phyloP scores from a whole-genome alignment of 2,888 invertebrate genomes.

The Leptopilina syphax region DNA sequence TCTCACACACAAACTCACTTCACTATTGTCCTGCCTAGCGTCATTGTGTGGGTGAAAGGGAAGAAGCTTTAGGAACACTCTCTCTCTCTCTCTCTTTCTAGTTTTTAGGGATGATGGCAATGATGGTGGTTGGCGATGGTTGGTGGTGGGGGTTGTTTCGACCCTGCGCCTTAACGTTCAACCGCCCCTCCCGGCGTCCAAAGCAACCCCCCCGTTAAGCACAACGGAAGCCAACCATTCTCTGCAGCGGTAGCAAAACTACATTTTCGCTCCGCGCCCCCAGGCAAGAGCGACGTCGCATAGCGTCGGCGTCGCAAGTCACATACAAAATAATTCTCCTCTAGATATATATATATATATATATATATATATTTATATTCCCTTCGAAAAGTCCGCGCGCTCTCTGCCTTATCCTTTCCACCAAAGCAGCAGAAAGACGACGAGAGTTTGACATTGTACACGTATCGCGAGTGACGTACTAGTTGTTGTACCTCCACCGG shows the following conservation, averaged over 20 bases:
- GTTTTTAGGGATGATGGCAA: no score
- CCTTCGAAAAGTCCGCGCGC: slow-evolving; percentile 18
- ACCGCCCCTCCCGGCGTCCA: slow-evolving; percentile 66
- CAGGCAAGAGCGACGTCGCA: slow-evolving; percentile 78
- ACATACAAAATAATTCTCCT: slow-evolving; percentile 59
- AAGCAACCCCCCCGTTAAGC: slow-evolving; percentile 59
- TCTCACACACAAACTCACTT: slow-evolving; percentile 26
- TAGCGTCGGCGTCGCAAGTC: slow-evolving; percentile 79
- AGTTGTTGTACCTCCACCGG: slow-evolving; percentile 52
- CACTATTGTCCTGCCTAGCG: no score
- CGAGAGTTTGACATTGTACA: slow-evolving; percentile 58
- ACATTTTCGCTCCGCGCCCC: slow-evolving; percentile 55
- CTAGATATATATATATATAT: background rate
- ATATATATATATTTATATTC: no score
- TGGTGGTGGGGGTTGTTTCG: slow-evolving; percentile 67
- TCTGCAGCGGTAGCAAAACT: slow-evolving; percentile 47
- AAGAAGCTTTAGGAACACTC: slow-evolving; percentile 34
- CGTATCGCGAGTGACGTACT: slow-evolving; percentile 64
- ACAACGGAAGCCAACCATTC: no score
- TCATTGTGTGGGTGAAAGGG: slow-evolving; percentile 40
- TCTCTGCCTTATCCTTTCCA: slow-evolving; percentile 25
- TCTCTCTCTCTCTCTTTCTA: no score
- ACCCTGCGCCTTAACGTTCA: slow-evolving; percentile 72
- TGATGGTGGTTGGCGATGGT: background rate
- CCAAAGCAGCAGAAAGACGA: slow-evolving; percentile 35